Evolutionary conservation across 92 coral and sea anemone genomes (phyloP), one percentile per base, ranked within the genome.

Genomic region (Siderastrea radians): DNA sequence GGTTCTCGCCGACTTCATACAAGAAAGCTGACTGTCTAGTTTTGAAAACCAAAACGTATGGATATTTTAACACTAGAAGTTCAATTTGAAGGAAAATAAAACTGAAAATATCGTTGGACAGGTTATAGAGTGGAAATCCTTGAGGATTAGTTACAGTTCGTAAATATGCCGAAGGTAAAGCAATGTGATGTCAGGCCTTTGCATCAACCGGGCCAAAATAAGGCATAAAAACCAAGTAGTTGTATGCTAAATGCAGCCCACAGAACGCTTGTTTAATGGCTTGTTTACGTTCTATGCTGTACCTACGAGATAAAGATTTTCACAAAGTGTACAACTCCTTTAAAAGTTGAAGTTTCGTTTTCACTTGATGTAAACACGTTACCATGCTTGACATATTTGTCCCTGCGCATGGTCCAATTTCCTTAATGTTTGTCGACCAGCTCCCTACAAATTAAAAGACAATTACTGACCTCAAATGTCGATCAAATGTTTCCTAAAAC

Each of bases 381-480:
- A 3, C 73, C 14, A 2, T 46, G 0, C 45, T 45, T 13, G 48
- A 5, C 46, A 16, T 7, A 66, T 45, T 68, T 44, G 16, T 50
- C 5, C 9, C 49, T 9, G 8, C 7, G 5, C n/a, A 45, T 5
- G 73, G 16, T 7, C 10, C 15, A 19, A 46, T 52, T 73, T 50
- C 45, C 60, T 8, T 13, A 17, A 50, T 50, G 58, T 12, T 50
- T 55, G 44, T 38, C 54, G 4, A 76, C 44, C 52, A 52, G 72
- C n/a, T 49, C 19, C 12, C 44, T 51, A 7, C 60, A 16, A 54
- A 58, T 26, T 26, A 26, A 81, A 43, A 38, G 53, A 54, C 47
- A 81, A 10, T 68, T 51, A 54, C 77, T 69, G 53, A 81, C 85
- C 85, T 81, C 10, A 44, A 44, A 11, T 81, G 5, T 16, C 44